A percentile compares a stretch with the other conserved stretches of the same genome.
Conservation (phyloP, 2,113 vertebrate species). For the Phrynosoma blainvillii region DNA sequence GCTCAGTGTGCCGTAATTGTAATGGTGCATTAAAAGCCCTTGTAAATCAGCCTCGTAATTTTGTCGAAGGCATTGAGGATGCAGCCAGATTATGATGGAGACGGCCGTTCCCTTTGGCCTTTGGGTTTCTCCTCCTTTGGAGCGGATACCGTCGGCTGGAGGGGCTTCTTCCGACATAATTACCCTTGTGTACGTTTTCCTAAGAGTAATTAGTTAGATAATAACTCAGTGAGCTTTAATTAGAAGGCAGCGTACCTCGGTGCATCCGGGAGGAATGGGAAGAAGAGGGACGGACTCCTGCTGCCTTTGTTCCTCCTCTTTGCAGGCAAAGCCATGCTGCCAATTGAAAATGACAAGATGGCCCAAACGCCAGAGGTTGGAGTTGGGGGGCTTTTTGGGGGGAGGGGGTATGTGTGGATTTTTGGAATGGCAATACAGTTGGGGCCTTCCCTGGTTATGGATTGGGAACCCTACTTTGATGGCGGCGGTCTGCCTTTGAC, state of each 20-base stretch:
- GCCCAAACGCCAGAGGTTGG: not conserved
- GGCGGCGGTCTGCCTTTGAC: too few species aligned
- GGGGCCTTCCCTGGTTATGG: too few species aligned
- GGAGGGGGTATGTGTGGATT: too few species aligned
- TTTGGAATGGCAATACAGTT: too few species aligned
- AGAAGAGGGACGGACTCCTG: not conserved
- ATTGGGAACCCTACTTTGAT: too few species aligned
- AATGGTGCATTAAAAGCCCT: not conserved
- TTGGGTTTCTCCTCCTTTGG: not conserved
- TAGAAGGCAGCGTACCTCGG: not conserved
- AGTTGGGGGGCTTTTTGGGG: too few species aligned
- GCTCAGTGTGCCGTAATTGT: not conserved
- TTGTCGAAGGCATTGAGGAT: not conserved
- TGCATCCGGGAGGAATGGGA: not conserved
- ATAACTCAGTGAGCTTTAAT: conserved; percentile 20
- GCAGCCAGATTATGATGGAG: not conserved
- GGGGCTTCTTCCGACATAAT: not conserved
- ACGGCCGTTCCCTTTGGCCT: not conserved
- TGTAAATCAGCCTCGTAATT: not conserved
- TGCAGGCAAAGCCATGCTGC: not conserved
- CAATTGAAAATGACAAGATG: not conserved
- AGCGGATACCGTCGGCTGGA: not conserved
- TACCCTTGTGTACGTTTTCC: not conserved
- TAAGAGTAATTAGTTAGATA: conserved; percentile 5
- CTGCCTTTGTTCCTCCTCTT: not conserved